These are phyloP conservation scores for Distichodus sexfasciatus DNA, from an alignment of 2,797 vertebrate genomes.

Conservation along the genomic window DNA sequence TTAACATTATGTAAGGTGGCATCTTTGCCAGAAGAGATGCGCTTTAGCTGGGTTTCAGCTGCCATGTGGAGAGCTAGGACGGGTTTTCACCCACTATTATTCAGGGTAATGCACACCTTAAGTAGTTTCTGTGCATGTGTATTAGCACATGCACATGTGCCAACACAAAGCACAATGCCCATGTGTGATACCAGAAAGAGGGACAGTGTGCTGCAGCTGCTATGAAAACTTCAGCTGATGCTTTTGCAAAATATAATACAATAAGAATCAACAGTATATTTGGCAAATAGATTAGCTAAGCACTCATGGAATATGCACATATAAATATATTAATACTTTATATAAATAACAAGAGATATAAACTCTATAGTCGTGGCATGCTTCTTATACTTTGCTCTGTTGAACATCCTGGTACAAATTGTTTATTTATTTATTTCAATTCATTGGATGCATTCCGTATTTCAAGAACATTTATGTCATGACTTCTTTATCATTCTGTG, in stretches of 20 bases:
- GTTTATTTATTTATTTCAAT: too few relatives aligned
- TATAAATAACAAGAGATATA: too few relatives aligned
- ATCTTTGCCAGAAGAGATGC: conserved; percentile 37
- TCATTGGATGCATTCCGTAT: too few relatives aligned
- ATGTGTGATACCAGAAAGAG: conserved; percentile 9
- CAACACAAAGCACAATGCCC: too few relatives aligned
- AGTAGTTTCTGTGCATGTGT: not conserved
- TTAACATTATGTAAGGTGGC: conserved; percentile 27
- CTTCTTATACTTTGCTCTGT: too few relatives aligned
- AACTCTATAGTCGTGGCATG: too few relatives aligned
- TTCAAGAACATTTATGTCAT: too few relatives aligned
- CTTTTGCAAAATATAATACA: conserved; percentile 10
- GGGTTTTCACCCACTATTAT: not conserved
- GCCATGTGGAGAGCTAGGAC: not conserved
- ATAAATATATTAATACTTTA: too few relatives aligned
- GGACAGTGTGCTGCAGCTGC: conserved; percentile 8
- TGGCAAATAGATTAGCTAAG: too few relatives aligned
- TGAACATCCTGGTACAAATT: too few relatives aligned
- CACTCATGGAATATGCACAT: too few relatives aligned
- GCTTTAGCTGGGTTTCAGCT: conserved; percentile 22
- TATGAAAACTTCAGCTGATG: not conserved
- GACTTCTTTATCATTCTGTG: too few relatives aligned
- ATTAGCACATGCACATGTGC: not conserved
- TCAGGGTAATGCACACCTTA: not conserved
- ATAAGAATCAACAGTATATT: not conserved